These are phyloP conservation scores for Menidia beryllina DNA, from an alignment of 2,113 vertebrate genomes.

Conservation along the genomic window DNA sequence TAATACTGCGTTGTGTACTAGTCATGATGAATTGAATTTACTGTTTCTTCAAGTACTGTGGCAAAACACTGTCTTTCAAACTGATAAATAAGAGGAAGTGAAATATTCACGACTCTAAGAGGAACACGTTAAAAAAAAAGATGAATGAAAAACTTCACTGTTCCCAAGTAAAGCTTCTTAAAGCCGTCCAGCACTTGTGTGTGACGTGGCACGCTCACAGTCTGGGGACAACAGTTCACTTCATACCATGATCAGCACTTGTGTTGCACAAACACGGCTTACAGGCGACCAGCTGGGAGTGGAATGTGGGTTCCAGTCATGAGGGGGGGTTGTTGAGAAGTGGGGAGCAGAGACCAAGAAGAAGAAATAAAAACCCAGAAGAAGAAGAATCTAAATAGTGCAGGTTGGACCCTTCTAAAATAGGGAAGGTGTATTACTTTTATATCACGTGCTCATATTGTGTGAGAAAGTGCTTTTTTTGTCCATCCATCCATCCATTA, in stretches of 20 bases:
- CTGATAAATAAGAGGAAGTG: not conserved
- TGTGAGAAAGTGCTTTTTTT: too few species aligned
- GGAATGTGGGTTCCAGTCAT: not conserved
- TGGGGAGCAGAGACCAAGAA: not conserved
- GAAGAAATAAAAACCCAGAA: not conserved
- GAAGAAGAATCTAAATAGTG: constrained; percentile 9
- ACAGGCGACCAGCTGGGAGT: constrained; percentile 8
- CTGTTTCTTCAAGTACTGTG: not conserved
- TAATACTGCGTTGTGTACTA: not conserved
- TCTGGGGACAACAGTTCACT: constrained; percentile 62
- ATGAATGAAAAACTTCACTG: constrained; percentile 34
- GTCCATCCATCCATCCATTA: too few species aligned
- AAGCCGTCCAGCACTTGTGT: constrained; percentile 26
- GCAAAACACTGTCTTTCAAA: not conserved
- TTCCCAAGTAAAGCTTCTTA: constrained; percentile 67
- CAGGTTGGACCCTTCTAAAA: not conserved
- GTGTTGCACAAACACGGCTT: constrained; percentile 51
- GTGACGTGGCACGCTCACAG: constrained; percentile 22
- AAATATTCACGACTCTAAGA: not conserved
- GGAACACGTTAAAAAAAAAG: not conserved
- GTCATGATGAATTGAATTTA: not conserved
- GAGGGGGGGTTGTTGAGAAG: constrained; percentile 51
- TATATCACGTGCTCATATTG: not conserved
- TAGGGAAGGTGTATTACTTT: not conserved
- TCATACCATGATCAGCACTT: constrained; percentile 62